A percentile compares a stretch with the other conserved stretches of the same genome.
Evolutionary conservation across 2,888 invertebrate genomes (phyloP).

Genomic region (Epinotia brunnichana): DNA sequence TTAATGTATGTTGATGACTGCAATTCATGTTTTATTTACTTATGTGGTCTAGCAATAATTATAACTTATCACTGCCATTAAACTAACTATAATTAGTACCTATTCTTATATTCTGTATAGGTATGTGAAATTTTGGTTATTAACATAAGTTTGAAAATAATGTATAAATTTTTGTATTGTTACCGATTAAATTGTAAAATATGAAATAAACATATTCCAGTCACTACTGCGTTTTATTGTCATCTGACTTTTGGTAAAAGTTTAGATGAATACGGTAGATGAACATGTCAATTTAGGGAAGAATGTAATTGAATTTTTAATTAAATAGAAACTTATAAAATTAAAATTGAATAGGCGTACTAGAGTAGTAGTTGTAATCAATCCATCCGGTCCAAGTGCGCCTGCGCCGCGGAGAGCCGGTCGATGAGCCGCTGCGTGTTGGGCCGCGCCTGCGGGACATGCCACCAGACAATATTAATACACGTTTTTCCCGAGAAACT

Average conservation of each 20-base stretch:
- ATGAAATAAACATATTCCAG: constrained; percentile 44
- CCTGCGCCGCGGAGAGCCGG: constrained; percentile 74
- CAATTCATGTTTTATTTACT: neutral
- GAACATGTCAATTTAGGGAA: constrained; percentile 40
- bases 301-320: constrained; percentile 28
- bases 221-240: constrained; percentile 35
- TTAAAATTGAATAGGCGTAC: constrained; percentile 47
- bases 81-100: constrained; percentile 32
- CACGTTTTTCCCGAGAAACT: too few species aligned
- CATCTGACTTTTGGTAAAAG: constrained; percentile 17
- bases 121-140: constrained; percentile 25
- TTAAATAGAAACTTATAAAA: constrained; percentile 46
- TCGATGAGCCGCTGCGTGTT: constrained; percentile 77
- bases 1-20: constrained; percentile 11
- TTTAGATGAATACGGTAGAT: constrained; percentile 3
- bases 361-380: constrained; percentile 52
- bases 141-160: constrained; percentile 30
- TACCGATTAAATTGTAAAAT: constrained; percentile 36
- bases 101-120: constrained; percentile 37
- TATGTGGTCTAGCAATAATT: constrained; percentile 27
- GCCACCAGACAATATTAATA: too few species aligned
- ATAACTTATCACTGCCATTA: constrained; percentile 54
- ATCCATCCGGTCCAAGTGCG: constrained; percentile 78
- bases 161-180: constrained; percentile 37
- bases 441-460: constrained; percentile 68